Conservation (phyloP, 1,140 invertebrate genomes). For the Pseudomyrmex dendroicus region DNA sequence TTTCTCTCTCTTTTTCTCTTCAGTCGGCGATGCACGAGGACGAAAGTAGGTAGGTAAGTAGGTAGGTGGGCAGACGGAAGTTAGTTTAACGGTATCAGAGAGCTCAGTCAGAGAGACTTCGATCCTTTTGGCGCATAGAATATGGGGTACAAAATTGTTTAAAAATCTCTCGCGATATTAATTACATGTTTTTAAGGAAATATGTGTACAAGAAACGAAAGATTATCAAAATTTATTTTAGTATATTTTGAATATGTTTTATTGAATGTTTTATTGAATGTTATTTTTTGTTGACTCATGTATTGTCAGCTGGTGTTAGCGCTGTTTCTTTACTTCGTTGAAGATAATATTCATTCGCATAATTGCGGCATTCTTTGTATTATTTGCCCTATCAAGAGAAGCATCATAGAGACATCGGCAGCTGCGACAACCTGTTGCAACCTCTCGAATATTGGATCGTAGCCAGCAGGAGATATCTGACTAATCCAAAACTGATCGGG, state of each 20-base stretch:
- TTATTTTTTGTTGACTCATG: too few species aligned
- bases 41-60: slow-evolving; percentile 83
- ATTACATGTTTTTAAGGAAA: neutral
- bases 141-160: slow-evolving; percentile 69
- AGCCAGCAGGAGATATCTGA: slow-evolving; percentile 68
- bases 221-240: too few species aligned
- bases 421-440: slow-evolving; percentile 80
- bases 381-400: slow-evolving; percentile 35
- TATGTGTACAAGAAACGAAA: too few species aligned
- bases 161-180: slow-evolving; percentile 41
- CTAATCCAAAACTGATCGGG: slow-evolving; percentile 63
- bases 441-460: slow-evolving; percentile 66
- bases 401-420: slow-evolving; percentile 55
- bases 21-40: slow-evolving; percentile 71
- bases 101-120: slow-evolving; percentile 64
- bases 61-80: slow-evolving; percentile 82
- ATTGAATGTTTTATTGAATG: too few species aligned
- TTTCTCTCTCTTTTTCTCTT: slow-evolving; percentile 31
- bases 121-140: slow-evolving; percentile 53
- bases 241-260: too few species aligned
- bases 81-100: slow-evolving; percentile 82
- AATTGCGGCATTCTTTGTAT: slow-evolving; percentile 28
- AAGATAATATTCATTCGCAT: slow-evolving; percentile 35
- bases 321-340: neutral
- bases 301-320: too few species aligned